Base-by-base conservation (phyloP, 2,888 invertebrate genomes). In the Sarcophaga variegata region DNA sequence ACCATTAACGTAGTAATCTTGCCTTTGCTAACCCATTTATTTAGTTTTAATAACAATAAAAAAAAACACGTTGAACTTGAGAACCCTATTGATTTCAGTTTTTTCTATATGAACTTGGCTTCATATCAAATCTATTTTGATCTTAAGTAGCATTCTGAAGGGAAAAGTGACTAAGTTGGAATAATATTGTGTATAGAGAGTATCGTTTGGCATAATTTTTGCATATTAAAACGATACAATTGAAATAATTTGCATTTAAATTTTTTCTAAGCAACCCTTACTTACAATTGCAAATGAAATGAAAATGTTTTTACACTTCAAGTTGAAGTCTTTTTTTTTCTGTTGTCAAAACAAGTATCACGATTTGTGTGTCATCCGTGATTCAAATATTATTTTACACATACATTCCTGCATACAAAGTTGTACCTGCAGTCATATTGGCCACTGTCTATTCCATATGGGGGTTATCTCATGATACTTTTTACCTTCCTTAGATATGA, bases 341-440 rank as follows among this genome's bases (percentile, higher is more conserved):
- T 22, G 10, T 59, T 59, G 8, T 54, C 71, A 60, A 17, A 27
- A 25, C 25, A 12, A n/a, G 8, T 11, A 25, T 54, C 81, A 85
- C 80, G 85, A 81, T 77, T 85, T 76, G 22, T 76, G 72, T 81
- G 72, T 85, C 85, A 80, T 84, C 80, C 84, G 77, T 85, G 81
- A 85, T 67, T 69, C 47, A 27, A 66, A 37, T 54, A 37, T 37
- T 2, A 37, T 37, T 37, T 37, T 37, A 37, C 37, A 37, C 8
- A 2, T 37, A 10, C 37, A 37, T 37, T 37, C 37, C 37, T 37
- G 37, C 37, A 37, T 37, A 37, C 37, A 37, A 37, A 37, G 37
- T 37, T 37, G 37, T 37, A 37, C 8, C 6, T 8, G 0, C 37
- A 37, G 2, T 37, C 37, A 37, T 37, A 37, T 37, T 8, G 37